Percentiles rank a stretch among this genome's conserved stretches.
These are phyloP conservation scores for Motacilla alba DNA, from an alignment of 2,113 vertebrate genomes.

Conservation along the genomic window DNA sequence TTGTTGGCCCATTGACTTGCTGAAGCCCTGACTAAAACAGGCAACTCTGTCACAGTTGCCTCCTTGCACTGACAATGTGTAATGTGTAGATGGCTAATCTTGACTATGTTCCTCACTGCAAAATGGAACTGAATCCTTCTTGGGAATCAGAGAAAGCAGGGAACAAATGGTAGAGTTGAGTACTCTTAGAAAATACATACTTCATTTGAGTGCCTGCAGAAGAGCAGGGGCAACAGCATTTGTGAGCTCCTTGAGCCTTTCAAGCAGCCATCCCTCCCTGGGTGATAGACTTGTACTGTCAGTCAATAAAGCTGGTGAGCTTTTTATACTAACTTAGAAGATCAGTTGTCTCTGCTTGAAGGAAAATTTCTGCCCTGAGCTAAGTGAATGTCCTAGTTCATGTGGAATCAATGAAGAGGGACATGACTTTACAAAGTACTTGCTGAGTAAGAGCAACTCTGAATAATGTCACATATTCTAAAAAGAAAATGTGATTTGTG, in stretches of 20 bases:
- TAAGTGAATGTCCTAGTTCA: not conserved
- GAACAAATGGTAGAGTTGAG: not conserved
- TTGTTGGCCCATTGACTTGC: not conserved
- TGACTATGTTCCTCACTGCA: not conserved
- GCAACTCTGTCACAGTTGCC: not conserved
- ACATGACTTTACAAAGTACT: not conserved
- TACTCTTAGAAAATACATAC: not conserved
- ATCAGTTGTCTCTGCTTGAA: not conserved
- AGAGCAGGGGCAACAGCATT: not conserved
- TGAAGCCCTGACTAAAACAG: not conserved
- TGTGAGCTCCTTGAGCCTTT: not conserved
- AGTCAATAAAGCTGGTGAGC: not conserved
- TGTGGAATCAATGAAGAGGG: not conserved
- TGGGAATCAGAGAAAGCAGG: not conserved
- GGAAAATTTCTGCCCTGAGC: not conserved
- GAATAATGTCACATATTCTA: not conserved
- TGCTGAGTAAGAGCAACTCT: not conserved
- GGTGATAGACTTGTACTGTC: not conserved
- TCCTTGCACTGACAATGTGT: not conserved
- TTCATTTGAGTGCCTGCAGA: not conserved
- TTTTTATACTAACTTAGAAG: not conserved
- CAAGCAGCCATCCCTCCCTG: not conserved
- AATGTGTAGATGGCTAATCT: not conserved
- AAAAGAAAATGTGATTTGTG: not conserved
- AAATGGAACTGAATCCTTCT: not conserved